Evolutionary conservation across 1,140 invertebrate genomes (phyloP), one percentile per base, ranked within the genome.

Genomic region (Caerostris extrusa): DNA sequence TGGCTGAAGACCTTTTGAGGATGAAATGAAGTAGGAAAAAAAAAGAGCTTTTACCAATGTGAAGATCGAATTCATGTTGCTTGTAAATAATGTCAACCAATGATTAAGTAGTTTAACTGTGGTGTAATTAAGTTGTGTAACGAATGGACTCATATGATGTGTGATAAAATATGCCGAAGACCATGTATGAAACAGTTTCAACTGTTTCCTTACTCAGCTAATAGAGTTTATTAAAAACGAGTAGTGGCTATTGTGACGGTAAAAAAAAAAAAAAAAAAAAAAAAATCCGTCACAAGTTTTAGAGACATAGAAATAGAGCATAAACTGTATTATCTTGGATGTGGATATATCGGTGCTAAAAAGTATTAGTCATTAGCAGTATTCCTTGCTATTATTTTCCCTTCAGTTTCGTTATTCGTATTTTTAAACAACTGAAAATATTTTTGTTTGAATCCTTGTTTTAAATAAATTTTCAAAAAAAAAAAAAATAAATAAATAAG

Each of bases 21-120:
- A 19, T 50, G 71, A 77, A 53, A 34, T 77, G 53, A 34, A 34
- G 34, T 34, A 34, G 34, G 34, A 77, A 77, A 77, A 77, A 14
- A 56, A 90, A 71, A 17, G 88, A 90, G 88, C 88, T 90, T 90
- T 90, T 57, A 71, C 7, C 69, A 90, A 67, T 69, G 55, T 90
- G 69, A 71, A 71, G n/a, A 56, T 57, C 34, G 34, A 34, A 34
- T 71, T 90, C 58, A 71, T 56, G 53, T 57, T 69, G 53, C 50
- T 71, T 90, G 86, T 88, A 67, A 8, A 88, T 85, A 88, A 53
- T 88, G 50, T 50, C n/a, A 53, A 67, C 61, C 57, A 85, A 10
- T 57, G 71, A 77, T 53, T 50, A 14, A 50, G 8, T 77, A 19
- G 67, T 19, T 71, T 77, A 7, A 77, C 7, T 57, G 7, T 8